Base-by-base conservation (phyloP, 2,888 invertebrate genomes). In the Drosophila trichaetosa region DNA sequence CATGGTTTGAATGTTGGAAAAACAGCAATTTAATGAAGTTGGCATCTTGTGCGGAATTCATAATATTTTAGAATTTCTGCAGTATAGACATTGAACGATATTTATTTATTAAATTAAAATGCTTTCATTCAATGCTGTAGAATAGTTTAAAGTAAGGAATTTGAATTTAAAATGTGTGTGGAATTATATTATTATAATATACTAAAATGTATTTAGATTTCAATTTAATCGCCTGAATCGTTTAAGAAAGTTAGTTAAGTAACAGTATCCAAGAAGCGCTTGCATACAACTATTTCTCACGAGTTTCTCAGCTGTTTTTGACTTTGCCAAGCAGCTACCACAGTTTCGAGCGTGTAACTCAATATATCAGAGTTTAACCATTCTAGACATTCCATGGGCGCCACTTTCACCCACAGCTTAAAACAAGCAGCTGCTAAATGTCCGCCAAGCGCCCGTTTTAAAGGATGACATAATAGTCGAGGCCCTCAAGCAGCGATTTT, bases 391-490 rank as follows among this genome's bases (percentile, higher is more conserved):
- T 70, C 79, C 82, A 63, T 49, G 49, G 59, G 53, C 64, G 81
- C 57, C 82, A 73, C 82, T 82, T 75, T 83, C 84, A 67, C 80
- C 73, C 79, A 70, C 60, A 66, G 73, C 69, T 71, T 59, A 54
- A 65, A 68, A 34, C 70, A 60, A 75, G 51, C 79, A 82, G 76
- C 82, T 82, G 77, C 72, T 78, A 80, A 80, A 80, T 66, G 65
- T 73, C 74, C 67, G 62, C 66, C 59, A 65, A 74, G 62, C 57
- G 72, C 62, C 62, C 59, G 56, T 63, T 83, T 82, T 59, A 67
- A 74, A 80, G 61, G 69, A 73, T 87, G 83, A 87, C 76, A 87
- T 73, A 87, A 82, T 83, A 76, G 70, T 69, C 63, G 58, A 60
- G 66, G 13, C 49, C 49, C 27, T 8, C 11, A 38, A 27, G 61